These are phyloP conservation scores for Schrankia costaestrigalis DNA, from an alignment of 2,888 invertebrate genomes.

Conservation along the genomic window DNA sequence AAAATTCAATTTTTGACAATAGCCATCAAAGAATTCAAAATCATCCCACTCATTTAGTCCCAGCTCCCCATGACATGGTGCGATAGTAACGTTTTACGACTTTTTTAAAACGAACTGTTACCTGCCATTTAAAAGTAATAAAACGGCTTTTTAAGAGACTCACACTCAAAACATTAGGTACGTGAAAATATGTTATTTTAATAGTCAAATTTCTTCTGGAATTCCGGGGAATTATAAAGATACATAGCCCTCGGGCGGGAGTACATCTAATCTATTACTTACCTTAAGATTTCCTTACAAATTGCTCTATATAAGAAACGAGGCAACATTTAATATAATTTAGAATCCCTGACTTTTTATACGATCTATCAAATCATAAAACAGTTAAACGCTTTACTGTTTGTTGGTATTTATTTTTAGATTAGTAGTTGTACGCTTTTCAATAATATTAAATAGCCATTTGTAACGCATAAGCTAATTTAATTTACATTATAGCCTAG, in stretches of 20 bases:
- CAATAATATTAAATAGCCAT: too few species aligned
- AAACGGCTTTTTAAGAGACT: constrained; percentile 63
- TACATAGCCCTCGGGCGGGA: constrained; percentile 11
- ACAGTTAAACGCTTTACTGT: too few species aligned
- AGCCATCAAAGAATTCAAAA: constrained; percentile 23
- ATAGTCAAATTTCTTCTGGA: constrained; percentile 54
- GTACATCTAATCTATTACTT: constrained; percentile 26
- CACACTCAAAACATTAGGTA: constrained; percentile 54
- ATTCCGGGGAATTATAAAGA: constrained; percentile 12
- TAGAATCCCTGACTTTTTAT: constrained; percentile 32
- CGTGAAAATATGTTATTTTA: constrained; percentile 71
- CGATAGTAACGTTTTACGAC: constrained; percentile 56
- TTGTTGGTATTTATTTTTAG: too few species aligned
- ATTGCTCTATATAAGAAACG: constrained; percentile 59
- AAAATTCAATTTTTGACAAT: constrained; percentile 31
- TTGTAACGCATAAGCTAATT: too few species aligned
- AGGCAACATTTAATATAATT: constrained; percentile 41
- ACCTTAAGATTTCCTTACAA: constrained; percentile 38
- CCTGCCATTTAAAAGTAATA: constrained; percentile 72
- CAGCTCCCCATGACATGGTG: constrained; percentile 31
- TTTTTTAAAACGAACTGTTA: constrained; percentile 54
- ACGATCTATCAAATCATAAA: constrained; percentile 42
- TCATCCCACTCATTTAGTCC: constrained; percentile 37
- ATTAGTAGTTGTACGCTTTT: too few species aligned
- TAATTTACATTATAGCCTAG: too few species aligned